Evolutionary conservation across 2,797 vertebrate species (phyloP).

Genomic region (Austrolebias charrua): DNA sequence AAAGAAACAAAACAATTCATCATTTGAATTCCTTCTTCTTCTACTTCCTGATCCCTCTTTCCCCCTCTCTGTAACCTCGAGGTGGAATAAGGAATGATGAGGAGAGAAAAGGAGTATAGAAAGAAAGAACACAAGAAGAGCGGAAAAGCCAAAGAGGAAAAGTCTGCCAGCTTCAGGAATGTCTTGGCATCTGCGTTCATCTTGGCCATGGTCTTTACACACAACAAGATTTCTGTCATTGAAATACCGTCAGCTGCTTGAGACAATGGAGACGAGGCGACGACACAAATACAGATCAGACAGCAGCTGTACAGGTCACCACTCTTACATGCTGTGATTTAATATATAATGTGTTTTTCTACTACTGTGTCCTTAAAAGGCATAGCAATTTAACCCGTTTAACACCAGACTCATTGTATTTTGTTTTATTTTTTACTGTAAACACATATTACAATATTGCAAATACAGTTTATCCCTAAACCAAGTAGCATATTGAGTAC

Average conservation of each 20-base stretch:
- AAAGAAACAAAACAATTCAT: slow-evolving; percentile 24
- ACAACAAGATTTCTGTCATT: slow-evolving; percentile 67
- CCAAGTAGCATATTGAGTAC: too few species aligned
- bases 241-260: slow-evolving; percentile 46
- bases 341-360: slow-evolving; percentile 39
- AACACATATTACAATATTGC: too few species aligned
- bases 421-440: too few species aligned
- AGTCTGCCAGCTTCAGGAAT: slow-evolving; percentile 68
- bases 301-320: slow-evolving; percentile 28
- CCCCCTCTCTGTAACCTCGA: slow-evolving; percentile 24
- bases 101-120: slow-evolving; percentile 13
- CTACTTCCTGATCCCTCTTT: background rate
- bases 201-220: slow-evolving; percentile 44
- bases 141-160: slow-evolving; percentile 46
- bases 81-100: slow-evolving; percentile 19
- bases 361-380: slow-evolving; percentile 37
- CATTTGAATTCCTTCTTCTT: slow-evolving; percentile 18
- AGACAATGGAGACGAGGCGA: slow-evolving; percentile 44
- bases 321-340: slow-evolving; percentile 28
- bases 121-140: slow-evolving; percentile 16
- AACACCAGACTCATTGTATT: slow-evolving; percentile 6
- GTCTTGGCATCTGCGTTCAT: slow-evolving; percentile 57
- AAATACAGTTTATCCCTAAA: too few species aligned
- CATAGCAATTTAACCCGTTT: slow-evolving; percentile 13
- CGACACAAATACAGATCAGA: slow-evolving; percentile 46